A percentile compares a stretch with the other conserved stretches of the same genome.
Evolutionary conservation across 2,113 vertebrate species (phyloP).

Genomic region (Indicator indicator): DNA sequence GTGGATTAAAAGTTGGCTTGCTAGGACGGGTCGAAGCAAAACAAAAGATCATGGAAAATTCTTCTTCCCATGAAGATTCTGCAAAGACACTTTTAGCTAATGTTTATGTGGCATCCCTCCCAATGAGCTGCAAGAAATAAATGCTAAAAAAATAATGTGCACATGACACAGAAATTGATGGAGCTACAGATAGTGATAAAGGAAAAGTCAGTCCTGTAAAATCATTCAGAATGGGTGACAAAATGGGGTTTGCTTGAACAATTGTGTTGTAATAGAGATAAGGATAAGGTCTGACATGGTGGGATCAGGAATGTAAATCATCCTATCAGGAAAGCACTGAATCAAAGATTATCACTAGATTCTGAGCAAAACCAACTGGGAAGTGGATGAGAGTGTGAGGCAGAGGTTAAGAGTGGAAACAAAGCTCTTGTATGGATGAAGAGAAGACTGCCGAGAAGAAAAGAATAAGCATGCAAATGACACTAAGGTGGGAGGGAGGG

Average conservation of each 20-base stretch:
- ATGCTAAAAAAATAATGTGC: neutral
- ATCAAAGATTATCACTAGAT: neutral
- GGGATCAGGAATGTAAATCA: neutral
- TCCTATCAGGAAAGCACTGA: neutral
- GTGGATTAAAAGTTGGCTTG: neutral
- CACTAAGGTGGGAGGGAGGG: no score
- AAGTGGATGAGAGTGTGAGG: neutral
- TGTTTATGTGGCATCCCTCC: neutral
- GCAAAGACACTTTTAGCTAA: neutral
- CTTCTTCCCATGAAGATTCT: neutral
- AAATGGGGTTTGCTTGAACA: neutral
- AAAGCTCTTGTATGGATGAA: neutral
- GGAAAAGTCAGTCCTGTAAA: neutral
- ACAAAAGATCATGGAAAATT: neutral
- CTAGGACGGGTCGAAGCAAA: neutral
- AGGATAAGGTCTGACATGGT: neutral
- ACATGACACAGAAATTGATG: slow-evolving; percentile 27
- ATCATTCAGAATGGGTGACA: slow-evolving; percentile 10
- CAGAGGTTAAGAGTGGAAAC: neutral
- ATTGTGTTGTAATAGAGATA: neutral
- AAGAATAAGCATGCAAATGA: neutral
- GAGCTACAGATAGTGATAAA: slow-evolving; percentile 10
- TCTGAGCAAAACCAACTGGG: neutral
- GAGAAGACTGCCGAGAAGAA: neutral
- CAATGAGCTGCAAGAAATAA: neutral